Percentiles rank a stretch among this genome's conserved stretches.
Evolutionary conservation across 2,797 vertebrate species (phyloP).

Genomic region (Microhierax caerulescens): DNA sequence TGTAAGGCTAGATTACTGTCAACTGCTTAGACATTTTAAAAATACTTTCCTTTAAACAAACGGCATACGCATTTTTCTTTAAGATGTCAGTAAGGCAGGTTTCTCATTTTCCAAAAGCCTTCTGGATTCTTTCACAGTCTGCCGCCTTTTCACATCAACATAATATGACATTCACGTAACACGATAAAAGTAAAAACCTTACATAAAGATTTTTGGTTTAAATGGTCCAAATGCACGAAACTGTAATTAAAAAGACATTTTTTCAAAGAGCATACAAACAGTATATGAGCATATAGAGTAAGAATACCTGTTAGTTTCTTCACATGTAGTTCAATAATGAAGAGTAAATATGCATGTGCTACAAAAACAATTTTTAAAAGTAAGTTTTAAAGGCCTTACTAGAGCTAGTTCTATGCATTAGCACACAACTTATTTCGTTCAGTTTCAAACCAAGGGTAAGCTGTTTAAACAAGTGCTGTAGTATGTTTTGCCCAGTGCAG

Average conservation of each 20-base stretch:
- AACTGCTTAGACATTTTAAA: constrained; percentile 3
- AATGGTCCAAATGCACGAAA: neutral
- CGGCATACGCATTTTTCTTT: neutral
- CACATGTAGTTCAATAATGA: neutral
- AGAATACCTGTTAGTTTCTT: neutral
- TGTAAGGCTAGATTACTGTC: constrained; percentile 19
- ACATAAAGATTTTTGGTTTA: neutral
- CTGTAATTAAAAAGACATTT: neutral
- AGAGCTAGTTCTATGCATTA: neutral
- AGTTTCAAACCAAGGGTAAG: neutral
- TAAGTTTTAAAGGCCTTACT: neutral
- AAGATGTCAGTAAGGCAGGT: neutral
- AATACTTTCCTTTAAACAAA: constrained; percentile 41
- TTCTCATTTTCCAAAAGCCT: constrained; percentile 31
- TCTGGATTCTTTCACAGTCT: constrained; percentile 42
- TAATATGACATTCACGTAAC: neutral
- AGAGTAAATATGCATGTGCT: neutral
- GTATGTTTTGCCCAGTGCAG: neutral
- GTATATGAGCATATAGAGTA: neutral
- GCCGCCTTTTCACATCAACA: neutral
- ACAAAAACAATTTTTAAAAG: neutral
- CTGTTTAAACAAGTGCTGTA: neutral
- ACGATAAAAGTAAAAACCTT: neutral
- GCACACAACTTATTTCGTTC: neutral
- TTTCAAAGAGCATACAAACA: neutral